These are phyloP conservation scores for Oostethus manadensis DNA, from an alignment of 2,113 vertebrate genomes.

Conservation along the genomic window DNA sequence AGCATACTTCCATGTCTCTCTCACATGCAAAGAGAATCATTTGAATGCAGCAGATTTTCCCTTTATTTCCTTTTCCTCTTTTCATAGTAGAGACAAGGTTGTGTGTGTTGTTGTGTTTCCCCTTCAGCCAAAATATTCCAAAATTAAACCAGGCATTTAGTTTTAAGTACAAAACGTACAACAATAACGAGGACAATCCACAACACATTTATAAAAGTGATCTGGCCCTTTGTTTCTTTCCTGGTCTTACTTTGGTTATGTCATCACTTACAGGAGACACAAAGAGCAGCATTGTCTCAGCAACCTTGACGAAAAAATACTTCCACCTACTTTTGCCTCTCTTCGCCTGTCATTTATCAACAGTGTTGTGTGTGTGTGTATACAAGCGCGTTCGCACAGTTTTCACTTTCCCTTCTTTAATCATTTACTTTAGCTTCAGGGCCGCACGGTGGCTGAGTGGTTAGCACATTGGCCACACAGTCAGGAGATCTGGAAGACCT, in stretches of 20 bases:
- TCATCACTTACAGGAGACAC: not conserved
- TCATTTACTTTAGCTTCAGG: conserved; percentile 43
- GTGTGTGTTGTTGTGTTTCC: not conserved
- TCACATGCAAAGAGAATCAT: conserved; percentile 16
- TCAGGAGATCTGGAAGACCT: too few relatives aligned
- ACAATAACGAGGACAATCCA: too few relatives aligned
- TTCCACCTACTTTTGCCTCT: not conserved
- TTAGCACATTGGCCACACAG: too few relatives aligned
- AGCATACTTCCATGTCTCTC: conserved; percentile 5
- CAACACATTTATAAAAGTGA: too few relatives aligned
- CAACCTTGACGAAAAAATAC: conserved; percentile 5
- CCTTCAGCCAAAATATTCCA: too few relatives aligned
- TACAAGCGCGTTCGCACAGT: not conserved
- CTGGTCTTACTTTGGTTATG: too few relatives aligned
- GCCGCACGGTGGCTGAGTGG: too few relatives aligned
- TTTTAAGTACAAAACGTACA: too few relatives aligned
- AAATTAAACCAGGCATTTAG: too few relatives aligned
- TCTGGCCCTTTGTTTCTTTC: too few relatives aligned
- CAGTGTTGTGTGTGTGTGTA: too few relatives aligned
- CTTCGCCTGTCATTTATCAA: conserved; percentile 8
- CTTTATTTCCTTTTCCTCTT: conserved; percentile 36
- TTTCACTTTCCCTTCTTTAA: not conserved
- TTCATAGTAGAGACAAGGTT: not conserved
- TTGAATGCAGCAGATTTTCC: conserved; percentile 38
- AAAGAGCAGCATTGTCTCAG: not conserved